Evolutionary conservation across 2,113 vertebrate species (phyloP).

Genomic region (Myanophis thanlyinensis): DNA sequence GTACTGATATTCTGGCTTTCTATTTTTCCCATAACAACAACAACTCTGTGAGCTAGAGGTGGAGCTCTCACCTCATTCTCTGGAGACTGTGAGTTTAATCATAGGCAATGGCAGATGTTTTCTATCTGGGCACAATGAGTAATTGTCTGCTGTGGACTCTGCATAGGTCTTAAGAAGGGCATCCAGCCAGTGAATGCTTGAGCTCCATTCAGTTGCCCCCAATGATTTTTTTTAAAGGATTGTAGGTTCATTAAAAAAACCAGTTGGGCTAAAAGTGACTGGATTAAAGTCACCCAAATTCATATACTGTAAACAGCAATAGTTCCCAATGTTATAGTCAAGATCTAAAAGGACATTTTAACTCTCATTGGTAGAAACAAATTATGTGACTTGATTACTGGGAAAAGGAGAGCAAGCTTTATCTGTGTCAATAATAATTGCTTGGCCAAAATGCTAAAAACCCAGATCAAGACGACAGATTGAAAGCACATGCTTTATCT

Average conservation of each 20-base stretch:
- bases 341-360: no score
- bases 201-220: not conserved
- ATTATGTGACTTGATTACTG: not conserved
- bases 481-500: slow-evolving; percentile 39
- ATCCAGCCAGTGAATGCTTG: not conserved
- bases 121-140: not conserved
- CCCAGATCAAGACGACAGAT: slow-evolving; percentile 17
- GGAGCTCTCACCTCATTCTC: not conserved
- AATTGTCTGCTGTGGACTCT: not conserved
- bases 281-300: not conserved
- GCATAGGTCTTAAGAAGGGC: not conserved
- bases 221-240: not conserved
- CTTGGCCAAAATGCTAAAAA: not conserved
- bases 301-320: not conserved
- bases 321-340: not conserved
- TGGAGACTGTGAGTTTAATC: not conserved
- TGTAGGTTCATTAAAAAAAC: not conserved
- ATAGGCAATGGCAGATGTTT: not conserved
- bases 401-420: not conserved
- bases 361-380: not conserved
- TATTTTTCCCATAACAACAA: not conserved
- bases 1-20: not conserved
- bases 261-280: not conserved
- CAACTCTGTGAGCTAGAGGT: not conserved
- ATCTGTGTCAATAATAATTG: not conserved